A percentile compares a stretch with the other conserved stretches of the same genome.
Conservation (phyloP, 2,113 vertebrate species). For the Ochotona princeps region DNA sequence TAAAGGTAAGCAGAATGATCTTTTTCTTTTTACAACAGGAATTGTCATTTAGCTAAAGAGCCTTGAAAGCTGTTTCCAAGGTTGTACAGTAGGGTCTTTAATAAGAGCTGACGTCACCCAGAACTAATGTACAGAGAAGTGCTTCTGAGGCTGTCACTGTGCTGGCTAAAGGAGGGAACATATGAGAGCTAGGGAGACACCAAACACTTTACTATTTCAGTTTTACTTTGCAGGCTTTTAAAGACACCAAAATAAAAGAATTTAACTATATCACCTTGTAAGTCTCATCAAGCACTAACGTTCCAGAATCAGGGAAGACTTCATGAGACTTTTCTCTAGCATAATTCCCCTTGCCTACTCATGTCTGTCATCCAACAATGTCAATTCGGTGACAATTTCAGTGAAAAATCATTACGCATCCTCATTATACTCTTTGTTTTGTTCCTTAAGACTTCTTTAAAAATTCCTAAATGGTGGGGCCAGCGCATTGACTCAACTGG, state of each 20-base stretch:
- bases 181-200: neutral
- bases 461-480: no score
- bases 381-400: no score
- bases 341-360: no score
- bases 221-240: neutral
- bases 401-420: no score
- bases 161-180: neutral
- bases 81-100: accelerated
- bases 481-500: no score
- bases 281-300: neutral
- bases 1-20: neutral
- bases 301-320: neutral
- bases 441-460: no score
- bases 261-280: neutral
- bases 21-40: neutral
- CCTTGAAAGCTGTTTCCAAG: neutral
- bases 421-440: no score
- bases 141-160: neutral
- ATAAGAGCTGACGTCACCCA: neutral
- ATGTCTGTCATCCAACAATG: no score
- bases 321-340: no score
- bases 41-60: neutral
- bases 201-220: neutral
- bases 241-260: neutral
- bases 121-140: neutral